Conservation (phyloP, 2,797 vertebrate genomes). For the Erpetoichthys calabaricus region DNA sequence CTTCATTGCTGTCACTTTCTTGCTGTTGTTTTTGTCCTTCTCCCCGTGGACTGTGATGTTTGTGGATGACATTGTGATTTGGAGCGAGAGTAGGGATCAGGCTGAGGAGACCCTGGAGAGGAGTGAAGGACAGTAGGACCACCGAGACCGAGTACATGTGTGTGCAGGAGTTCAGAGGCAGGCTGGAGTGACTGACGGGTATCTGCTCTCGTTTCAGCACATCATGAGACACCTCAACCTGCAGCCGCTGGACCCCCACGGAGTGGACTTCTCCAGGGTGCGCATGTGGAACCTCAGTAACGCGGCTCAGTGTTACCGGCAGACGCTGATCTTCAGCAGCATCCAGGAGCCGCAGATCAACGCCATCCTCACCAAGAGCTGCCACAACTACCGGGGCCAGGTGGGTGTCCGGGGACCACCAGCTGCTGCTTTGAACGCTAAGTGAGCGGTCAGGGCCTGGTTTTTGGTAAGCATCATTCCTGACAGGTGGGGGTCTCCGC, state of each 20-base stretch:
- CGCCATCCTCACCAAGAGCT: conserved; percentile 75
- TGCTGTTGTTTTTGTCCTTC: no score
- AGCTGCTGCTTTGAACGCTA: no score
- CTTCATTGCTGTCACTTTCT: background rate
- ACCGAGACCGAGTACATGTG: background rate
- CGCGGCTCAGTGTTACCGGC: conserved; percentile 76
- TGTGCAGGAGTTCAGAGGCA: background rate
- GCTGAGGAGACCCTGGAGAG: no score
- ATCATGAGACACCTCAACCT: conserved; percentile 79
- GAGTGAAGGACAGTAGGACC: no score
- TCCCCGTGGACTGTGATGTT: no score
- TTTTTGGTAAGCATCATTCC: background rate
- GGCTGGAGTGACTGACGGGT: no score
- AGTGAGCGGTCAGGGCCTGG: background rate
- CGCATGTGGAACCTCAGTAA: conserved; percentile 85
- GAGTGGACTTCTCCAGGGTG: conserved; percentile 88
- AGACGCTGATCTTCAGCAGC: conserved; percentile 81
- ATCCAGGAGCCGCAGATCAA: conserved; percentile 84
- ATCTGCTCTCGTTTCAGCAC: conserved; percentile 46
- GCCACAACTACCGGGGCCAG: conserved; percentile 74
- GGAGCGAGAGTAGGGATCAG: no score
- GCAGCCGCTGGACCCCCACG: conserved; percentile 73
- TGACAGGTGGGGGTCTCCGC: background rate
- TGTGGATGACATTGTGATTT: no score
- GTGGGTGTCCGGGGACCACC: conserved; percentile 38